phyloP scores from a whole-genome alignment of 2,797 vertebrate genomes.

The Notolepis coatsorum region DNA sequence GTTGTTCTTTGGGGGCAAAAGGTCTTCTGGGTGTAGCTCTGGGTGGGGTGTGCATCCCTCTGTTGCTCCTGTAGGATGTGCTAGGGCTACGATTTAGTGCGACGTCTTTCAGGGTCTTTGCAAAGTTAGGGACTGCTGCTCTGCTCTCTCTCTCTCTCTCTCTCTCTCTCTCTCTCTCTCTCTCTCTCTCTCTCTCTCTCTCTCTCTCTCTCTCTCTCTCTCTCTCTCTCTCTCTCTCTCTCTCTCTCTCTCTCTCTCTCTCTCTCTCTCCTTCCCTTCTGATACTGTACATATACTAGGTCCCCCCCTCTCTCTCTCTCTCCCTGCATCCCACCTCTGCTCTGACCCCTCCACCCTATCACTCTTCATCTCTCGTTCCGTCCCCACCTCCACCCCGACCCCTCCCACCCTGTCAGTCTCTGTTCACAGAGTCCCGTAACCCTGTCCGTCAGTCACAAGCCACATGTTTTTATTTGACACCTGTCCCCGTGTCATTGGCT shows the following conservation, averaged over 20 bases:
- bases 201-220: not conserved
- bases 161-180: constrained; percentile 5
- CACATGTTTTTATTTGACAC: constrained; percentile 69
- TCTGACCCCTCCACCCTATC: not conserved
- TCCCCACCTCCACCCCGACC: constrained; percentile 41
- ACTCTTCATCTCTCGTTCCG: not conserved
- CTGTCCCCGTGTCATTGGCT: constrained; percentile 67
- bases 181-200: not conserved
- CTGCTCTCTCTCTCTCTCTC: constrained; percentile 14
- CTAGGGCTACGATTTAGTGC: too few relatives aligned
- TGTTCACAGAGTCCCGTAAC: constrained; percentile 40
- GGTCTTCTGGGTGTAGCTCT: too few relatives aligned
- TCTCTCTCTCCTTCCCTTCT: too few relatives aligned
- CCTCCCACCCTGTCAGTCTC: constrained; percentile 34
- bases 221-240: not conserved
- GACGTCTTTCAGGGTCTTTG: too few relatives aligned
- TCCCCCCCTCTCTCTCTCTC: not conserved
- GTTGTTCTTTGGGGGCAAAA: too few relatives aligned
- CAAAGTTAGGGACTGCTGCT: too few relatives aligned
- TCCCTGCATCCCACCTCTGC: too few relatives aligned
- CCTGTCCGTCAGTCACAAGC: constrained; percentile 60
- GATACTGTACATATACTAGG: too few relatives aligned
- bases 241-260: not conserved
- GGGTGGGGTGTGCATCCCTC: too few relatives aligned
- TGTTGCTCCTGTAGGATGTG: too few relatives aligned